Evolutionary conservation across 2,797 vertebrate species (phyloP).

Genomic region (Scarus forsteni): DNA sequence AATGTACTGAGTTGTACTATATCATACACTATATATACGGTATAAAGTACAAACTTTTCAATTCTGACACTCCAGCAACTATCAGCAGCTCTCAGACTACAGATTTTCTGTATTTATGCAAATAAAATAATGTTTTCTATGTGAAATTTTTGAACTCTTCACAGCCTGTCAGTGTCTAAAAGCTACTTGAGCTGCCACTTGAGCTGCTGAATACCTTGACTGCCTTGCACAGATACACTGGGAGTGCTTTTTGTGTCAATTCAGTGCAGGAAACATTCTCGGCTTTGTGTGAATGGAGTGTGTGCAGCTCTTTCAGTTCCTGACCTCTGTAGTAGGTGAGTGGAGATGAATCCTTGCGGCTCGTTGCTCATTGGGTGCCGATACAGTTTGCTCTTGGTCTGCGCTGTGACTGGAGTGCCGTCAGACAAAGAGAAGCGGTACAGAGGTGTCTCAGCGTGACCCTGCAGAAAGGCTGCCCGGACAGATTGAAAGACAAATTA

Average conservation of each 20-base stretch:
- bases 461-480: slow-evolving; percentile 90
- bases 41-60: not conserved
- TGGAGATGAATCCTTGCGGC: slow-evolving; percentile 94
- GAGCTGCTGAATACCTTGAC: slow-evolving; percentile 49
- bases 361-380: slow-evolving; percentile 94
- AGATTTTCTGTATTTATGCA: slow-evolving; percentile 17
- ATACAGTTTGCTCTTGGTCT: slow-evolving; percentile 95
- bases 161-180: slow-evolving; percentile 33
- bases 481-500: slow-evolving; percentile 26
- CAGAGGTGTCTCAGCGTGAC: slow-evolving; percentile 93
- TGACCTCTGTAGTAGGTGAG: slow-evolving; percentile 96
- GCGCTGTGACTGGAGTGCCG: slow-evolving; percentile 94
- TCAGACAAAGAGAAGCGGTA: slow-evolving; percentile 97
- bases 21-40: not conserved
- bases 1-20: not conserved
- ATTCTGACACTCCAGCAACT: not conserved
- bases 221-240: slow-evolving; percentile 29
- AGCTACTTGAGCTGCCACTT: slow-evolving; percentile 61
- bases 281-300: slow-evolving; percentile 12
- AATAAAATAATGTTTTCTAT: slow-evolving; percentile 13
- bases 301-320: slow-evolving; percentile 25
- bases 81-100: slow-evolving; percentile 9
- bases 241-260: slow-evolving; percentile 39
- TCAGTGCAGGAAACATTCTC: slow-evolving; percentile 25
- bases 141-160: slow-evolving; percentile 26